A percentile compares a stretch with the other conserved stretches of the same genome.
Conservation (phyloP, 2,113 vertebrate species). For the Petroica traversi region DNA sequence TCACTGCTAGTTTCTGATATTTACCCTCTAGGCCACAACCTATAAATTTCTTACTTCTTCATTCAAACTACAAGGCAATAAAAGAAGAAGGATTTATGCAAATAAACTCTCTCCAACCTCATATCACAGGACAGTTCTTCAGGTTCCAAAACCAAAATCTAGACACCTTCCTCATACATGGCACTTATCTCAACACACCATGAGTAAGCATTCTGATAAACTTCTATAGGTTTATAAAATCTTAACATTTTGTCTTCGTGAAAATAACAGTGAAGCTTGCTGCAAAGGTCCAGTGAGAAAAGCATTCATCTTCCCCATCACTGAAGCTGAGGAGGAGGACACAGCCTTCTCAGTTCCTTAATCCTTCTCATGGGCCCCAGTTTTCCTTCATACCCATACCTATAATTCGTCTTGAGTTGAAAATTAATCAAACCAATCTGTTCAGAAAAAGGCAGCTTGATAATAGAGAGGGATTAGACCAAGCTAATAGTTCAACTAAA, state of each 20-base stretch:
- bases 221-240: conserved; percentile 34
- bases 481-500: neutral
- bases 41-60: neutral
- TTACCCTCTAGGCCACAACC: neutral
- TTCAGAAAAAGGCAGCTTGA: neutral
- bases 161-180: neutral
- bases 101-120: neutral
- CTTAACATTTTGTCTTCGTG: conserved; percentile 15
- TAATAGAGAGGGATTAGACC: neutral
- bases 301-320: neutral
- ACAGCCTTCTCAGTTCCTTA: neutral
- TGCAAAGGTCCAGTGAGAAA: neutral
- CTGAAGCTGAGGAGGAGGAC: neutral
- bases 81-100: conserved; percentile 6
- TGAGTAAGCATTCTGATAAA: conserved; percentile 1
- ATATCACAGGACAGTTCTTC: neutral
- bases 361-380: neutral
- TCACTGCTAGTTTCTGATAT: neutral
- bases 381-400: neutral
- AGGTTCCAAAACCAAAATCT: neutral
- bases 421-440: neutral
- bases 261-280: neutral
- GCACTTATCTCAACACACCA: conserved; percentile 36
- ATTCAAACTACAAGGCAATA: neutral
- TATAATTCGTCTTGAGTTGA: neutral